Conservation (phyloP, 2,888 invertebrate genomes). For the Lamproptera curius region DNA sequence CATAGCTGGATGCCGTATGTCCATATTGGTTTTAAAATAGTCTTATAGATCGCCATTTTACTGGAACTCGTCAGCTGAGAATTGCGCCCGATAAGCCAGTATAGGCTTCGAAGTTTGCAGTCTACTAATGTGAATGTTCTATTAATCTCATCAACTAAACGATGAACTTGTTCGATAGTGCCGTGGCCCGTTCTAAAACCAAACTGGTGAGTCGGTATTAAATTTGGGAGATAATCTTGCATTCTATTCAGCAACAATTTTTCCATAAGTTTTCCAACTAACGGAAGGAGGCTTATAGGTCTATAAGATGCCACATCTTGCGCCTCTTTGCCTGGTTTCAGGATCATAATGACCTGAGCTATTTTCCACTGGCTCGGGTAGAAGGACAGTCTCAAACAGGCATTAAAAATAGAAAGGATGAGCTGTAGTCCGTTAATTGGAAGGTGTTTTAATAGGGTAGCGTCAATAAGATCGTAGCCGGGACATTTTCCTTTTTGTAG, state of each 20-base stretch:
- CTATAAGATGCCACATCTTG: background rate
- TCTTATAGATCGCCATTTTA: no score
- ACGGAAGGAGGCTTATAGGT: background rate
- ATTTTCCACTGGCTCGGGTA: slow-evolving; percentile 17
- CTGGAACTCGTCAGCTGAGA: no score
- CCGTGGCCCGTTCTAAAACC: no score
- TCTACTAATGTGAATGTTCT: background rate
- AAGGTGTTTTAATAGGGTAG: slow-evolving; percentile 8
- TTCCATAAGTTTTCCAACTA: slow-evolving; percentile 11
- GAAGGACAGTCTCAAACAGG: slow-evolving; percentile 2
- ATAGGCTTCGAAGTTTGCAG: no score
- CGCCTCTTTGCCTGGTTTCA: background rate
- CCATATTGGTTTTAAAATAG: no score
- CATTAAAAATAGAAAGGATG: slow-evolving; percentile 7
- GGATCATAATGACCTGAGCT: slow-evolving; percentile 5
- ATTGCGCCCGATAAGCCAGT: no score
- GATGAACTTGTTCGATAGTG: slow-evolving; percentile 21
- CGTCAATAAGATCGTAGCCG: slow-evolving; percentile 15
- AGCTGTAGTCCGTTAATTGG: background rate
- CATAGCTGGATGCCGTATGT: no score
- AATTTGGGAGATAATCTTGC: no score
- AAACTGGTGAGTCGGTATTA: no score
- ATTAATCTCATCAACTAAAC: slow-evolving; percentile 17
- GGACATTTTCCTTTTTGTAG: slow-evolving; percentile 9
- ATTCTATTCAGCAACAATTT: background rate